Conservation (phyloP, 2,113 vertebrate genomes). For the Pelecanus crispus region DNA sequence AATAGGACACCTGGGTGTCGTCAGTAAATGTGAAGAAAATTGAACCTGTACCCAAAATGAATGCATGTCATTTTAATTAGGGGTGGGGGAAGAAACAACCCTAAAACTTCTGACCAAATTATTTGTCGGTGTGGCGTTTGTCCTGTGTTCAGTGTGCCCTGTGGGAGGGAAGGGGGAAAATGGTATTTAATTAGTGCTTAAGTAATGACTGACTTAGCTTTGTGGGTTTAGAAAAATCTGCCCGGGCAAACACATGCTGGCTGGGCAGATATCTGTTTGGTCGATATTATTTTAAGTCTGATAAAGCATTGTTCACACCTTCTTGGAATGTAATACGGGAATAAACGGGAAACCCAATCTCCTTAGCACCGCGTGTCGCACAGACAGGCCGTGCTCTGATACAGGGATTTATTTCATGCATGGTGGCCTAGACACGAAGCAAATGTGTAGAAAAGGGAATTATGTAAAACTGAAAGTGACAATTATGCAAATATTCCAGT, state of each 20-base stretch:
- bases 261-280: neutral
- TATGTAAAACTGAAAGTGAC: conserved; percentile 54
- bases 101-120: neutral
- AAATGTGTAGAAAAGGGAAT: conserved; percentile 29
- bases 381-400: neutral
- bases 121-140: neutral
- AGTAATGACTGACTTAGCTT: neutral
- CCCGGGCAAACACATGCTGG: neutral
- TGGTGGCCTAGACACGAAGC: conserved; percentile 32
- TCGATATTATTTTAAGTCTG: neutral
- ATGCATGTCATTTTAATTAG: neutral
- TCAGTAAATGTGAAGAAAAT: neutral
- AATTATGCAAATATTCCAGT: conserved; percentile 53
- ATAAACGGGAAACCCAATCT: conserved; percentile 39
- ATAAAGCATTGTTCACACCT: conserved; percentile 47
- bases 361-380: neutral
- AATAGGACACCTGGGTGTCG: neutral
- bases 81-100: neutral
- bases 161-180: neutral
- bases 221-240: neutral
- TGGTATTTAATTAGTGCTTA: neutral
- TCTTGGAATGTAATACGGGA: conserved; percentile 27
- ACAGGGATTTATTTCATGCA: conserved; percentile 43
- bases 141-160: neutral
- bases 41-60: neutral